Percentiles rank a stretch among this genome's conserved stretches.
Evolutionary conservation across 2,888 invertebrate genomes (phyloP).

Genomic region (Lasioglossum villosulum): DNA sequence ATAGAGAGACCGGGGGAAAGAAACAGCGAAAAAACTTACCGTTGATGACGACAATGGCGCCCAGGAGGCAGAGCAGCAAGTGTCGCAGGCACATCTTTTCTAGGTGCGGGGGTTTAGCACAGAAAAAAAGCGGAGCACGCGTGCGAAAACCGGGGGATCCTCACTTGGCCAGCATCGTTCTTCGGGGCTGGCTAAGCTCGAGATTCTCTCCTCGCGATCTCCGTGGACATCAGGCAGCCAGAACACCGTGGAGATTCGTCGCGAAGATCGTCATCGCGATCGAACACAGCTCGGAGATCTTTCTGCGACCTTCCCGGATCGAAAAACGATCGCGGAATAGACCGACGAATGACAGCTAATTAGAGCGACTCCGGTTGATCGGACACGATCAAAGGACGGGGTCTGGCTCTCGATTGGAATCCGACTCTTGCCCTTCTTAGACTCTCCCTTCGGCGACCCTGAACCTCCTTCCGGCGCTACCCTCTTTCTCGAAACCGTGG

Average conservation of each 20-base stretch:
- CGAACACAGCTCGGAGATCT: neutral
- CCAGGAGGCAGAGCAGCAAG: slow-evolving; percentile 77
- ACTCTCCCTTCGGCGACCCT: neutral
- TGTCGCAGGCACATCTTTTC: slow-evolving; percentile 72
- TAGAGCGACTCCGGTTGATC: slow-evolving; percentile 9
- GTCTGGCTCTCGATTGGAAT: slow-evolving; percentile 24
- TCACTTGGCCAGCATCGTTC: slow-evolving; percentile 58
- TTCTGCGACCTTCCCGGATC: neutral
- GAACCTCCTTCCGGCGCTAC: slow-evolving; percentile 11
- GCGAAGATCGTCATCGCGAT: slow-evolving; percentile 45
- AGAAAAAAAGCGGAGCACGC: slow-evolving; percentile 49
- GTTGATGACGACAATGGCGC: slow-evolving; percentile 76
- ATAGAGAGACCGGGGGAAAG: neutral
- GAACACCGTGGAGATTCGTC: slow-evolving; percentile 21
- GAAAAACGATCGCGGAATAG: neutral
- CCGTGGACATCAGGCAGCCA: slow-evolving; percentile 54
- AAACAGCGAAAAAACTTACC: slow-evolving; percentile 74
- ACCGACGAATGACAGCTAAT: slow-evolving; percentile 41
- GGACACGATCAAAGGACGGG: neutral
- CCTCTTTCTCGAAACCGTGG: neutral
- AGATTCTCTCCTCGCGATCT: slow-evolving; percentile 5
- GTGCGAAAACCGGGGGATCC: slow-evolving; percentile 28
- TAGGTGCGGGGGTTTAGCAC: slow-evolving; percentile 33
- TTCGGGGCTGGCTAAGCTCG: slow-evolving; percentile 4
- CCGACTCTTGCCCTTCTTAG: slow-evolving; percentile 27